Evolutionary conservation across 2,888 invertebrate genomes (phyloP).

Genomic region (Tridacna crocea): DNA sequence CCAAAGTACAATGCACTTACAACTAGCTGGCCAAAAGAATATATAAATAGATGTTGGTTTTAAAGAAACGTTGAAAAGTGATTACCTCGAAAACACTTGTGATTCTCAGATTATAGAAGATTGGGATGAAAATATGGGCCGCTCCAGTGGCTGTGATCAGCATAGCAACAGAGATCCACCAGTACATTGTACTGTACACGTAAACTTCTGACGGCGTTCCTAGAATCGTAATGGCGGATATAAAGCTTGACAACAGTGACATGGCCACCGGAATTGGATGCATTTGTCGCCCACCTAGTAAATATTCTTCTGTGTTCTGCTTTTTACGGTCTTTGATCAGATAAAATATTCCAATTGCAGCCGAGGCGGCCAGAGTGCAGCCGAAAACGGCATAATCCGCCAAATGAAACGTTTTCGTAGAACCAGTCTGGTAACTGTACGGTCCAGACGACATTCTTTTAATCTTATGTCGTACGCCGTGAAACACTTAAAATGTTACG

Average conservation of each 20-base stretch:
- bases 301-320: slow-evolving; percentile 71
- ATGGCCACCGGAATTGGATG: slow-evolving; percentile 74
- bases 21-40: too few species aligned
- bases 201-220: slow-evolving; percentile 80
- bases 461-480: too few species aligned
- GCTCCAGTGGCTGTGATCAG: slow-evolving; percentile 72
- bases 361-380: slow-evolving; percentile 69
- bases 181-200: slow-evolving; percentile 75
- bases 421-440: slow-evolving; percentile 59
- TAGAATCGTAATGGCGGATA: slow-evolving; percentile 80
- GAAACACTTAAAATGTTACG: too few species aligned
- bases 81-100: slow-evolving; percentile 74
- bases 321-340: slow-evolving; percentile 73
- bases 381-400: slow-evolving; percentile 76
- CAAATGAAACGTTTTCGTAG: slow-evolving; percentile 55
- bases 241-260: slow-evolving; percentile 80
- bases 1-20: too few species aligned
- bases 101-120: slow-evolving; percentile 71
- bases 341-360: slow-evolving; percentile 75
- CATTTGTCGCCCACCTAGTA: slow-evolving; percentile 78
- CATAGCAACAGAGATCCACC: slow-evolving; percentile 73
- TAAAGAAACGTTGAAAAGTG: neutral
- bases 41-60: too few species aligned
- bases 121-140: slow-evolving; percentile 70
- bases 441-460: slow-evolving; percentile 45